A percentile compares a stretch with the other conserved stretches of the same genome.
These are phyloP conservation scores for Xestia sexstrigata DNA, from an alignment of 2,888 invertebrate species.

Conservation along the genomic window DNA sequence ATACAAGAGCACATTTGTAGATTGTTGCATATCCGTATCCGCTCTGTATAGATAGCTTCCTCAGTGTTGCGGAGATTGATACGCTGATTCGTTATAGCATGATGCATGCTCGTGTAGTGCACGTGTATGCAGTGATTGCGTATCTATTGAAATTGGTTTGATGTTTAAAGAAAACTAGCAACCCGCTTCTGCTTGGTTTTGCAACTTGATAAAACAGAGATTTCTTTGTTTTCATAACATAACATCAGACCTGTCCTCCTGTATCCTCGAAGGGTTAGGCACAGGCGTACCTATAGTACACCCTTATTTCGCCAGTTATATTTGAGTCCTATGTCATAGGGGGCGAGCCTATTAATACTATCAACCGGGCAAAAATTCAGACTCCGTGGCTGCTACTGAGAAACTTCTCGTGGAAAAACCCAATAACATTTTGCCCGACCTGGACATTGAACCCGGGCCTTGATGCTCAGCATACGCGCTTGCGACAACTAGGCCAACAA, in stretches of 20 bases:
- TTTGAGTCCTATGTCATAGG: no score
- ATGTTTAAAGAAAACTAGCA: no score
- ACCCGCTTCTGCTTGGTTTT: no score
- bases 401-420: not conserved
- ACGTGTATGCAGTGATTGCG: not conserved
- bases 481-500: not conserved
- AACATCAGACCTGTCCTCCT: no score
- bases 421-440: not conserved
- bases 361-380: not conserved
- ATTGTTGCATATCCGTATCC: constrained; percentile 35
- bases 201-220: no score
- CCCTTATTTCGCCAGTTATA: no score
- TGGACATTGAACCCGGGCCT: not conserved
- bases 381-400: not conserved
- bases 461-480: not conserved
- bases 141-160: not conserved
- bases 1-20: constrained; percentile 34
- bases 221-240: no score
- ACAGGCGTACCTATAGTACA: no score
- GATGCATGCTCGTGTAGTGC: constrained; percentile 7
- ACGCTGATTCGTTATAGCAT: constrained; percentile 15
- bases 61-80: constrained; percentile 37
- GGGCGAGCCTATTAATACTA: no score
- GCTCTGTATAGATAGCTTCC: constrained; percentile 29
- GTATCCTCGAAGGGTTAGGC: no score